A percentile compares a stretch with the other conserved stretches of the same genome.
These are phyloP conservation scores for Cepaea hortensis DNA, from an alignment of 2,888 invertebrate species.

Conservation along the genomic window DNA sequence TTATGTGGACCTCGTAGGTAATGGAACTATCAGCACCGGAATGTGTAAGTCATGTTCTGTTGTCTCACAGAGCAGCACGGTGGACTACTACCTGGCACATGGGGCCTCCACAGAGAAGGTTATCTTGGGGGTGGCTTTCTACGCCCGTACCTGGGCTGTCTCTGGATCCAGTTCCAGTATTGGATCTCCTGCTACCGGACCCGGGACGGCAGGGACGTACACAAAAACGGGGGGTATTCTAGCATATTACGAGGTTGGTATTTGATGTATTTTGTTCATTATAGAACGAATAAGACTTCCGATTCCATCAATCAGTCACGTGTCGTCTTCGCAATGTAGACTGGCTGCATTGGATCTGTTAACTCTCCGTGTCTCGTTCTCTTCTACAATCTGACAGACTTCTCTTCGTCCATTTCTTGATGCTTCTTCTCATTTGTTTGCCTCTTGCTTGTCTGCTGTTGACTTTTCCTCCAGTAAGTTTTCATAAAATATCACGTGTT, in stretches of 20 bases:
- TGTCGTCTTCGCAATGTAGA: too few species aligned
- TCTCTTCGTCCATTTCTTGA: too few species aligned
- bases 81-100: background rate
- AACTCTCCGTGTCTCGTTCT: too few species aligned
- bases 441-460: too few species aligned
- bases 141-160: background rate
- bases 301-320: background rate
- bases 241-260: slow-evolving; percentile 19
- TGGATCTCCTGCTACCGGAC: background rate
- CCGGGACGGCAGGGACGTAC: background rate
- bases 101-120: background rate
- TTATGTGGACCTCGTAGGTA: too few species aligned
- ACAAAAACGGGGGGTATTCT: background rate
- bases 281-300: background rate
- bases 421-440: too few species aligned
- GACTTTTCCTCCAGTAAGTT: too few species aligned
- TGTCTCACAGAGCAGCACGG: background rate
- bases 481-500: too few species aligned
- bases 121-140: background rate
- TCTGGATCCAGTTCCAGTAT: background rate
- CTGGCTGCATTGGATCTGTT: too few species aligned
- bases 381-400: too few species aligned
- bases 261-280: background rate
- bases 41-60: too few species aligned
- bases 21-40: too few species aligned